Evolutionary conservation across 1,140 invertebrate species (phyloP), one percentile per base, ranked within the genome.

Genomic region (Danaus melanippus): DNA sequence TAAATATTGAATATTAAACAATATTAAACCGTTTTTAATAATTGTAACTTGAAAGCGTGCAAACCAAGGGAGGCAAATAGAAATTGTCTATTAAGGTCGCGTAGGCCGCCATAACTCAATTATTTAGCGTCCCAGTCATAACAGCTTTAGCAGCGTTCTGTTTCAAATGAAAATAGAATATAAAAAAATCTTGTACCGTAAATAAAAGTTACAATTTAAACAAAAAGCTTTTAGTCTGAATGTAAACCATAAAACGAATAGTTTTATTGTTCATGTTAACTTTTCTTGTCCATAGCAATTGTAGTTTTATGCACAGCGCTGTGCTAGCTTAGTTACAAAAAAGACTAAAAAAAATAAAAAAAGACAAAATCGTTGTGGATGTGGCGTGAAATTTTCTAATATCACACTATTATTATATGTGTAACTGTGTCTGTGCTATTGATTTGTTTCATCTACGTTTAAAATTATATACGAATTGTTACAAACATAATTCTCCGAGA

Each of bases 211-310:
- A 44, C 52, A 60, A 46, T 60, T 60, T 53, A 60, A 60, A 60
- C 58, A 60, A 60, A 60, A 60, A 60, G 53, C 58, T 60, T 60
- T 60, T 56, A 60, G 53, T 54, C 50, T 45, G 53, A 60, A 60
- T 60, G 48, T 51, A 56, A 56, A 60, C 45, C 53, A 46, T 56
- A 56, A 60, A 60, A 60, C 56, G 58, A 42, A 60, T 60, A 49
- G 55, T 60, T 60, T 60, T 60, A 60, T 56, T 60, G 58, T 60
- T 56, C 58, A 52, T 50, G 52, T 60, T 60, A 51, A 55, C 48
- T 51, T 60, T 52, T 52, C 41, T 60, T 56, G 58, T 53, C 49
- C 44, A 50, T 10, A 42, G n/a, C 49, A 43, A 50, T 17, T 55
- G 49, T 52, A 60, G 52, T 59, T 59, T 46, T 57, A 47, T 46